Evolutionary conservation across 2,113 vertebrate species (phyloP).

Genomic region (Aepyceros melampus): DNA sequence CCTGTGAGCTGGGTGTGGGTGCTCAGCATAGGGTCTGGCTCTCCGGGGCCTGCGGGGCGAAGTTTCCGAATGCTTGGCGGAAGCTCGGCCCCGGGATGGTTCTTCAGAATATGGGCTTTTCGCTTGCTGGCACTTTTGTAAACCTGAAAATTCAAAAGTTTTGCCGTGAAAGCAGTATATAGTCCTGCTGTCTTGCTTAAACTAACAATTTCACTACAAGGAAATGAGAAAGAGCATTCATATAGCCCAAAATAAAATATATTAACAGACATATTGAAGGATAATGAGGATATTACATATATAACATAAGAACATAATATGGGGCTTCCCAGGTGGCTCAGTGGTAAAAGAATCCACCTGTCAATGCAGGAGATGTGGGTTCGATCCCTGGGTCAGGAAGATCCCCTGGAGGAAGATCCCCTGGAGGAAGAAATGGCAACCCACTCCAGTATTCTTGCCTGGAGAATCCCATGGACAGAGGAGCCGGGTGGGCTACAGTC

Average conservation of each 20-base stretch:
- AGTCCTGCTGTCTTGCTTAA: background rate
- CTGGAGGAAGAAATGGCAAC: background rate
- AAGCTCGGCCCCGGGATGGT: slow-evolving; percentile 95
- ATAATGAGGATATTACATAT: background rate
- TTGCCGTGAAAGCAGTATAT: background rate
- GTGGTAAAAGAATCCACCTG: background rate
- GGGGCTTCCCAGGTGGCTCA: background rate
- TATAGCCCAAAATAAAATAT: background rate
- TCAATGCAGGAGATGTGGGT: background rate
- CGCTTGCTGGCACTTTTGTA: slow-evolving; percentile 99
- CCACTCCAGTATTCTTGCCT: background rate
- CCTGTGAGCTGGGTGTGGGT: slow-evolving; percentile 98
- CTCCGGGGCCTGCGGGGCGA: slow-evolving; percentile 93
- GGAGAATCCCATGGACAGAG: background rate
- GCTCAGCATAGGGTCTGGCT: slow-evolving; percentile 97
- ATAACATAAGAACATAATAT: background rate
- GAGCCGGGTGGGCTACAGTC: background rate
- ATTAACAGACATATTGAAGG: background rate
- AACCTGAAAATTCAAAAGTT: slow-evolving; percentile 82
- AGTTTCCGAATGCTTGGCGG: slow-evolving; percentile 98
- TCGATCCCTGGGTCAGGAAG: background rate
- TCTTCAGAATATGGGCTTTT: slow-evolving; percentile 99
- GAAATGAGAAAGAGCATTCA: background rate
- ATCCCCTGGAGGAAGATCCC: background rate
- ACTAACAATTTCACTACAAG: background rate